A percentile compares a stretch with the other conserved stretches of the same genome.
These are phyloP conservation scores for Sthenelais limicola DNA, from an alignment of 2,888 invertebrate genomes.

Conservation along the genomic window DNA sequence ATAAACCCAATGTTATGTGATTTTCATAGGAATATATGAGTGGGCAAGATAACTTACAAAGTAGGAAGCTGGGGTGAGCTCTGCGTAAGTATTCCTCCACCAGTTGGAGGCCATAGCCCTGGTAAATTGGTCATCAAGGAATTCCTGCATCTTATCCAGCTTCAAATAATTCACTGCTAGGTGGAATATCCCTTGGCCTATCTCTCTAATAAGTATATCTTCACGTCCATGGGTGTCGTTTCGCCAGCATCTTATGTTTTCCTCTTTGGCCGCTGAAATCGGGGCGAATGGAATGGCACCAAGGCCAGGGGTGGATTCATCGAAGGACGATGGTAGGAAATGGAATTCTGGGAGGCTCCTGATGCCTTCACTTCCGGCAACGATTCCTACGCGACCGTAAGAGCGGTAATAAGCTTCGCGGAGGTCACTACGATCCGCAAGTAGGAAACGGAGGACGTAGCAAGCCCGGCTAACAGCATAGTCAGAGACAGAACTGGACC, in stretches of 20 bases:
- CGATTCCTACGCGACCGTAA: slow-evolving; percentile 59
- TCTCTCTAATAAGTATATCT: slow-evolving; percentile 48
- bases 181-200: slow-evolving; percentile 51
- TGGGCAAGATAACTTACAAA: slow-evolving; percentile 47
- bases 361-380: slow-evolving; percentile 52
- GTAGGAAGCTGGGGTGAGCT: slow-evolving; percentile 45
- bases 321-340: slow-evolving; percentile 49
- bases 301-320: slow-evolving; percentile 55
- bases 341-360: slow-evolving; percentile 59
- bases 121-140: slow-evolving; percentile 45
- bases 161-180: slow-evolving; percentile 43
- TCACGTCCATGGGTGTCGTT: slow-evolving; percentile 46
- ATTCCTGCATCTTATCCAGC: slow-evolving; percentile 31
- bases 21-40: neutral
- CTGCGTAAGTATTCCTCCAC: slow-evolving; percentile 53
- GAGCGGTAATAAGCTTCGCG: slow-evolving; percentile 55
- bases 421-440: slow-evolving; percentile 58
- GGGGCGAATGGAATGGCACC: slow-evolving; percentile 57
- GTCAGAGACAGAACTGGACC: slow-evolving; percentile 55
- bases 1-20: neutral
- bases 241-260: slow-evolving; percentile 57
- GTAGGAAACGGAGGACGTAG: slow-evolving; percentile 60
- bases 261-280: slow-evolving; percentile 57
- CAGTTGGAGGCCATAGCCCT: slow-evolving; percentile 48
- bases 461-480: slow-evolving; percentile 60